phyloP scores from a whole-genome alignment of 92 coral and sea anemone genomes.

The Paramuricea clavata region DNA sequence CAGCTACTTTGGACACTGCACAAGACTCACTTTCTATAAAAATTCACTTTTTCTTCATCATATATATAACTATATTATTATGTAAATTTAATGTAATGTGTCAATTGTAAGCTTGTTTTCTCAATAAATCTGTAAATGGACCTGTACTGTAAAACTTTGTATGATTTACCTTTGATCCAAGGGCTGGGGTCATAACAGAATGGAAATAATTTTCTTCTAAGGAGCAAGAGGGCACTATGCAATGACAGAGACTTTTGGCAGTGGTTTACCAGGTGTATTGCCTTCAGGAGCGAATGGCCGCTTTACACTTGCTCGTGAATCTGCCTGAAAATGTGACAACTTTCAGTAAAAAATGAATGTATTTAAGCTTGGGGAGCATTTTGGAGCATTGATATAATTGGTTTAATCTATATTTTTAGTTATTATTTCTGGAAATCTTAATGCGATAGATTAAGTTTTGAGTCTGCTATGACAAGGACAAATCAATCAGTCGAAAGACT shows the following conservation, averaged over 20 bases:
- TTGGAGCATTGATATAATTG: background rate
- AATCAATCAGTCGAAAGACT: background rate
- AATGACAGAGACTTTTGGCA: slow-evolving; percentile 26
- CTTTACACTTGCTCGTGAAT: slow-evolving; percentile 13
- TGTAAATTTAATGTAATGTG: too few species aligned
- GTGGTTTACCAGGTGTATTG: slow-evolving; percentile 63
- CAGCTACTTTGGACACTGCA: too few species aligned
- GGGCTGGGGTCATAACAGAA: background rate
- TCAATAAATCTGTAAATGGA: too few species aligned
- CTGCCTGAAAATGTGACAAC: slow-evolving; percentile 33
- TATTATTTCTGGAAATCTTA: background rate
- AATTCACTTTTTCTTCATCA: too few species aligned
- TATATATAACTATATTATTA: too few species aligned
- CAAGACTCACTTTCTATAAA: too few species aligned
- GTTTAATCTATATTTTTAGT: background rate
- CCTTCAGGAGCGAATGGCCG: slow-evolving; percentile 42
- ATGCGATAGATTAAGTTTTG: background rate
- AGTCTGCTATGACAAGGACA: background rate
- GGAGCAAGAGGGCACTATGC: background rate
- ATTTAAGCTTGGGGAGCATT: slow-evolving; percentile 19
- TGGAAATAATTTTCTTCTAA: background rate
- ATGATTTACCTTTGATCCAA: background rate
- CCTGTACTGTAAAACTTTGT: background rate
- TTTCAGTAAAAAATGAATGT: background rate
- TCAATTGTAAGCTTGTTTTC: too few species aligned